phyloP scores from a whole-genome alignment of 2,888 invertebrate genomes.

The Caenorhabditis sp. region DNA sequence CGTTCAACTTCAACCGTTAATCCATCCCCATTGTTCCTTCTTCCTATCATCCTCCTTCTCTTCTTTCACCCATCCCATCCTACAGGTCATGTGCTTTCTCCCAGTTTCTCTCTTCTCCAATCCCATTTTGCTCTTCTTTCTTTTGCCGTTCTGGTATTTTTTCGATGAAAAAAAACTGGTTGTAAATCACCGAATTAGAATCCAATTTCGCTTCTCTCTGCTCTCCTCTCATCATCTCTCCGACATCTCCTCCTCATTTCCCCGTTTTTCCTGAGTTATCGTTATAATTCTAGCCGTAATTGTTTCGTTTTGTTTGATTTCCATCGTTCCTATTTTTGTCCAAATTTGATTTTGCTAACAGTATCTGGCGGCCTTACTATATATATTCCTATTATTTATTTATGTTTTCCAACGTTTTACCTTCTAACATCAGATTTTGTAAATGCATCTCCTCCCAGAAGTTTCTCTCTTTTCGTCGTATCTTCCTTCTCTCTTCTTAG shows the following conservation, averaged over 20 bases:
- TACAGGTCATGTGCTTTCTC: slow-evolving; percentile 57
- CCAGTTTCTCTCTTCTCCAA: neutral
- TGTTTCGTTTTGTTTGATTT: slow-evolving; percentile 15
- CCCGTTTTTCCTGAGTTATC: slow-evolving; percentile 10
- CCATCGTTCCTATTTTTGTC: slow-evolving; percentile 26
- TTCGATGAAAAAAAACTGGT: slow-evolving; percentile 15
- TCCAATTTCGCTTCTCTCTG: slow-evolving; percentile 32
- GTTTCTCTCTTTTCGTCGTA: slow-evolving; percentile 3
- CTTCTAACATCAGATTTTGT: slow-evolving; percentile 51
- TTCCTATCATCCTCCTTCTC: slow-evolving; percentile 10
- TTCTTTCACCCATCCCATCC: neutral
- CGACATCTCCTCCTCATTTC: slow-evolving; percentile 18
- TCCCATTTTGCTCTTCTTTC: slow-evolving; percentile 15
- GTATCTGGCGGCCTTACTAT: slow-evolving; percentile 14
- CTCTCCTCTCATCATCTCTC: slow-evolving; percentile 8
- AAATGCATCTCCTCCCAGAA: slow-evolving; percentile 45
- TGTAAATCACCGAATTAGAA: slow-evolving; percentile 40
- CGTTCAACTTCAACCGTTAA: slow-evolving; percentile 61
- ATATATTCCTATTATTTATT: slow-evolving; percentile 27
- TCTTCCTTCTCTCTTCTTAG: slow-evolving; percentile 8
- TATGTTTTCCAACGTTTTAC: slow-evolving; percentile 47
- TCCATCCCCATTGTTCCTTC: neutral
- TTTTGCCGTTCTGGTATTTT: slow-evolving; percentile 19
- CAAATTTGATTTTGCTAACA: slow-evolving; percentile 47
- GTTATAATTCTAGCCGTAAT: slow-evolving; percentile 16